A percentile compares a stretch with the other conserved stretches of the same genome.
These are phyloP conservation scores for Amiota mariae DNA, from an alignment of 2,888 invertebrate genomes.

Conservation along the genomic window DNA sequence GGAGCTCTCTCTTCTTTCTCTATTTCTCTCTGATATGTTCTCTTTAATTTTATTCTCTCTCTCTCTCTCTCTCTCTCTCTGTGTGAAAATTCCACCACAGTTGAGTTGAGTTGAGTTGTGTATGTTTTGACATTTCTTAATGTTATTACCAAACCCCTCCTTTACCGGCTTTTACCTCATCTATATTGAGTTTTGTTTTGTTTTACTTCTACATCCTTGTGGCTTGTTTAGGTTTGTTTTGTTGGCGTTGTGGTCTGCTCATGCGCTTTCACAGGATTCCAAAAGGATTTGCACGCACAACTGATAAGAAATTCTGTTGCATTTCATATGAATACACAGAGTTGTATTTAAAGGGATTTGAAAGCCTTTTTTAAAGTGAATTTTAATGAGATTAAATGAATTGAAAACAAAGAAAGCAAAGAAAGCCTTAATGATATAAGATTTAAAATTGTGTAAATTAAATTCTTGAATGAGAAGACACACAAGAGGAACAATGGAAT, in stretches of 20 bases:
- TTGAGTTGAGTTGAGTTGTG: neutral
- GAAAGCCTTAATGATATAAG: too few relatives aligned
- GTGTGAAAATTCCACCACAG: slow-evolving; percentile 17
- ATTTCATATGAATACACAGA: slow-evolving; percentile 49
- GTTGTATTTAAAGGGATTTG: slow-evolving; percentile 48
- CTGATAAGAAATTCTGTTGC: slow-evolving; percentile 66
- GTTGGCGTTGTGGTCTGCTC: neutral
- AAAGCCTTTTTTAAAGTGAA: neutral
- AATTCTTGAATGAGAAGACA: too few relatives aligned
- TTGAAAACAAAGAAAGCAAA: too few relatives aligned
- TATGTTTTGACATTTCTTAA: slow-evolving; percentile 13
- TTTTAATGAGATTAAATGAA: too few relatives aligned
- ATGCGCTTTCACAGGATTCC: slow-evolving; percentile 12
- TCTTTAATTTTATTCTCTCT: slow-evolving; percentile 4
- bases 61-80: slow-evolving; percentile 1
- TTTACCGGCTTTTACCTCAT: neutral
- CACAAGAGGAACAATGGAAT: too few relatives aligned
- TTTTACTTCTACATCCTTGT: slow-evolving; percentile 17
- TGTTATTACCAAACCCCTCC: neutral
- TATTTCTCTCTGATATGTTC: neutral
- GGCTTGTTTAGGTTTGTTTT: slow-evolving; percentile 4
- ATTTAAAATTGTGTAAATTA: too few relatives aligned
- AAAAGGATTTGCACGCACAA: slow-evolving; percentile 57
- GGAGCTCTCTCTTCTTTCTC: too few relatives aligned
- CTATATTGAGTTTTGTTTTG: slow-evolving; percentile 1